These are phyloP conservation scores for Drosophila prosaltans DNA, from an alignment of 1,140 invertebrate species.

Conservation along the genomic window DNA sequence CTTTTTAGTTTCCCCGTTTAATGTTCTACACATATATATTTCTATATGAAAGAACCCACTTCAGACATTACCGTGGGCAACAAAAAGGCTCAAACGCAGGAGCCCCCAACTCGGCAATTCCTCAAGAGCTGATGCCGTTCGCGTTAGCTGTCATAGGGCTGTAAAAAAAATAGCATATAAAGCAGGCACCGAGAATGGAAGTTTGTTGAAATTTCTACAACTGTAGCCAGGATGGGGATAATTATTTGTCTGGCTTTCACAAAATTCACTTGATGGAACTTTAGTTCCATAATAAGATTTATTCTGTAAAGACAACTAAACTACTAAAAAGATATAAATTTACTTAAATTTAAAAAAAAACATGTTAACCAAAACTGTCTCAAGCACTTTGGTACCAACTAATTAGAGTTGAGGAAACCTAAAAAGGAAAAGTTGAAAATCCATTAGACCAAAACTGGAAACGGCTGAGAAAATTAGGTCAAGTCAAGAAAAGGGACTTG, in stretches of 20 bases:
- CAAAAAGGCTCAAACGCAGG: slow-evolving; percentile 1
- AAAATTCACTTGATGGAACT: slow-evolving; percentile 32
- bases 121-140: slow-evolving; percentile 21
- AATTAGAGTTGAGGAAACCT: slow-evolving; percentile 42
- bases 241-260: slow-evolving; percentile 61
- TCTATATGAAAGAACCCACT: slow-evolving; percentile 42
- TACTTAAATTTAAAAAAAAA: neutral
- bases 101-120: slow-evolving; percentile 6
- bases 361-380: neutral
- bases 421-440: slow-evolving; percentile 35
- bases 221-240: slow-evolving; percentile 23
- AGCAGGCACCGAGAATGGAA: neutral
- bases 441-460: slow-evolving; percentile 43
- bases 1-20: slow-evolving; percentile 16
- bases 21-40: slow-evolving; percentile 5
- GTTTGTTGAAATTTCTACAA: slow-evolving; percentile 2
- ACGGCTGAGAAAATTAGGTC: slow-evolving; percentile 42
- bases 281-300: neutral
- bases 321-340: slow-evolving; percentile 31
- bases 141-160: slow-evolving; percentile 61
- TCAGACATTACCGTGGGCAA: slow-evolving; percentile 63
- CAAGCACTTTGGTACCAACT: slow-evolving; percentile 48
- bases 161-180: slow-evolving; percentile 47
- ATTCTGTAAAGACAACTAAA: slow-evolving; percentile 28
- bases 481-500: slow-evolving; percentile 31